These are phyloP conservation scores for Drosophila micromelanica DNA, from an alignment of 1,140 invertebrate species.

Conservation along the genomic window DNA sequence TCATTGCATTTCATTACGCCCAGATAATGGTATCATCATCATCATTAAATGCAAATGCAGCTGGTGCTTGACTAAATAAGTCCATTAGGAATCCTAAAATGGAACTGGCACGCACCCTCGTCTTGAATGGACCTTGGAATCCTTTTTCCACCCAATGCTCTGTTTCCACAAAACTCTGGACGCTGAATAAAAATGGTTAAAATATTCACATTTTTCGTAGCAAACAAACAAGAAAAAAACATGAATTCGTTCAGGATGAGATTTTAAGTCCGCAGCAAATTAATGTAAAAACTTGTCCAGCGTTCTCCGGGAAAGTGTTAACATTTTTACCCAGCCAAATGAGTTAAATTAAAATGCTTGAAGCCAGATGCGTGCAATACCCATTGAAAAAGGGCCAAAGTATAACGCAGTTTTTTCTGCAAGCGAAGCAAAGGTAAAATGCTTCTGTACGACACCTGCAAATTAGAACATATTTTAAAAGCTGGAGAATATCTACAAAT, in stretches of 20 bases:
- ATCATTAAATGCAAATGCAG: slow-evolving; percentile 59
- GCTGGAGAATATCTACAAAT: not conserved
- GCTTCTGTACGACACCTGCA: too few species aligned
- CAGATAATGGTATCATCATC: slow-evolving; percentile 9
- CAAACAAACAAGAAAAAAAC: slow-evolving; percentile 39
- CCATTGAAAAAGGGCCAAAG: too few species aligned
- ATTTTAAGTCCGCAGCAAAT: slow-evolving; percentile 49
- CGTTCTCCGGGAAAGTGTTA: not conserved
- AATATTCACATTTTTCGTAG: slow-evolving; percentile 14
- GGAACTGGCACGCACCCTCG: slow-evolving; percentile 3
- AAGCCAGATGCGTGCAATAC: not conserved
- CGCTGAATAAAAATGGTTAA: not conserved
- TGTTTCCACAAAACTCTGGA: not conserved
- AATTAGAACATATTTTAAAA: too few species aligned
- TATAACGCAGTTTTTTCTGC: too few species aligned
- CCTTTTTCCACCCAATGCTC: slow-evolving; percentile 1
- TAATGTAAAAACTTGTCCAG: slow-evolving; percentile 20
- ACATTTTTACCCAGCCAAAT: not conserved
- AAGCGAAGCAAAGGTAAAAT: too few species aligned
- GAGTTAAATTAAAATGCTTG: not conserved
- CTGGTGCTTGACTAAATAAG: slow-evolving; percentile 60
- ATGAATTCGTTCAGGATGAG: slow-evolving; percentile 61
- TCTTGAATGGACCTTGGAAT: slow-evolving; percentile 7
- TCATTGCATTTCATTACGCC: slow-evolving; percentile 20
- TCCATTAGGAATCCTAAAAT: slow-evolving; percentile 45